phyloP scores from a whole-genome alignment of 2,797 vertebrate genomes.

The Fringilla coelebs region DNA sequence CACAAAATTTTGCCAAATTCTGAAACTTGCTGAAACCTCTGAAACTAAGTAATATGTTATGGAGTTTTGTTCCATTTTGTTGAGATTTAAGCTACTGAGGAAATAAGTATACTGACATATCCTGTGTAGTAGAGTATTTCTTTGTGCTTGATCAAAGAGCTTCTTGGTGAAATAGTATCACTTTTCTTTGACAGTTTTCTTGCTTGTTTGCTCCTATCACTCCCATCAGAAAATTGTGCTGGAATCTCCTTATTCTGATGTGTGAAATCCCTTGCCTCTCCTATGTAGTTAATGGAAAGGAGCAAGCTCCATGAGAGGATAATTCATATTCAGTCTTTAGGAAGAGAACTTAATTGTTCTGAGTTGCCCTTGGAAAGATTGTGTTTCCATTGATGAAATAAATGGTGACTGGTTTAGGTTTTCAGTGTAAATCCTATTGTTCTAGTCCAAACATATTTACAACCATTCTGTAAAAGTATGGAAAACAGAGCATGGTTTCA shows the following conservation, averaged over 20 bases:
- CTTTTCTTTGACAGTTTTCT: not conserved
- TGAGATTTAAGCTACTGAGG: not conserved
- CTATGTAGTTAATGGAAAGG: not conserved
- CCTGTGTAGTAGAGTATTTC: not conserved
- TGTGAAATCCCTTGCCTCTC: not conserved
- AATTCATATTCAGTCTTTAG: not conserved
- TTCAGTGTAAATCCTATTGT: not conserved
- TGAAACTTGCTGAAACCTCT: not conserved
- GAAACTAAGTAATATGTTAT: not conserved
- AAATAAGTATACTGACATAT: not conserved
- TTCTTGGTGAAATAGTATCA: not conserved
- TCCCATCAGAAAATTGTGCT: not conserved
- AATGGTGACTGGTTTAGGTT: not conserved
- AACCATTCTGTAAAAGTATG: not conserved
- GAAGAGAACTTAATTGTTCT: not conserved
- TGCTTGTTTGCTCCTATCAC: not conserved
- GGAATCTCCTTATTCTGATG: not conserved
- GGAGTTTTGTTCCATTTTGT: not conserved
- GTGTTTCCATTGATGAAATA: not conserved
- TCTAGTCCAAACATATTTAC: not conserved
- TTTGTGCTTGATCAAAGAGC: not conserved
- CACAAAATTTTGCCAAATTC: not conserved
- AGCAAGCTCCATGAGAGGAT: not conserved
- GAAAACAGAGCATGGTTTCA: not conserved
- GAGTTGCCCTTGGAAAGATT: not conserved